Evolutionary conservation across 2,797 vertebrate genomes (phyloP).

Genomic region (Selene dorsalis): DNA sequence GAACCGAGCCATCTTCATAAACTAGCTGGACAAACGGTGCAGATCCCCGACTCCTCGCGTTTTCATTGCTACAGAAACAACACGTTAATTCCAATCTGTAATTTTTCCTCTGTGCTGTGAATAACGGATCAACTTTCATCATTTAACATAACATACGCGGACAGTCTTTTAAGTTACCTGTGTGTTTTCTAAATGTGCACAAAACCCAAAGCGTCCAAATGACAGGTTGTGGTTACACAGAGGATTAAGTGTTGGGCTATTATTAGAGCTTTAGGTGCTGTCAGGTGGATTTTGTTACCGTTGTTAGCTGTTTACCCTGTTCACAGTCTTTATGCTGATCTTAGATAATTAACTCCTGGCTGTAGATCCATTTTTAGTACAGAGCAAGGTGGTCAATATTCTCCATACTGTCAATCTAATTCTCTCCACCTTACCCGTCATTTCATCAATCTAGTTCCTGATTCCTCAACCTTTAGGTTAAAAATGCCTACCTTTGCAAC

Average conservation of each 20-base stretch:
- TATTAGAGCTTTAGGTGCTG: background rate
- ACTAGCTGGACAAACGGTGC: constrained; percentile 58
- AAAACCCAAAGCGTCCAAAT: background rate
- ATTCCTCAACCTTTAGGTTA: background rate
- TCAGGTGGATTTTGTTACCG: background rate
- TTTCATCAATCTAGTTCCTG: no score
- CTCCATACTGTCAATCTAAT: no score
- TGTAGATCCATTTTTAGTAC: no score
- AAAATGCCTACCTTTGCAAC: background rate
- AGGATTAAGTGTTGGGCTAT: background rate
- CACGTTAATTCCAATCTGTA: background rate
- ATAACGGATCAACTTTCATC: background rate
- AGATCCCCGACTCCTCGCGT: constrained; percentile 32
- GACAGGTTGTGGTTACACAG: background rate
- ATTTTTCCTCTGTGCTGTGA: background rate
- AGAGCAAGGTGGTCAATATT: no score
- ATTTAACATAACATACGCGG: background rate
- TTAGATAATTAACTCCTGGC: background rate
- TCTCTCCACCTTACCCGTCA: no score
- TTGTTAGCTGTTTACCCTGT: background rate
- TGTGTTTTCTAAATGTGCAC: background rate
- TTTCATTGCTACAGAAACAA: constrained; percentile 24
- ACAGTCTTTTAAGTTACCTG: background rate
- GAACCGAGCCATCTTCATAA: constrained; percentile 60
- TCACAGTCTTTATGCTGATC: background rate